These are phyloP conservation scores for Hemiscyllium ocellatum DNA, from an alignment of 2,113 vertebrate genomes.

Conservation along the genomic window DNA sequence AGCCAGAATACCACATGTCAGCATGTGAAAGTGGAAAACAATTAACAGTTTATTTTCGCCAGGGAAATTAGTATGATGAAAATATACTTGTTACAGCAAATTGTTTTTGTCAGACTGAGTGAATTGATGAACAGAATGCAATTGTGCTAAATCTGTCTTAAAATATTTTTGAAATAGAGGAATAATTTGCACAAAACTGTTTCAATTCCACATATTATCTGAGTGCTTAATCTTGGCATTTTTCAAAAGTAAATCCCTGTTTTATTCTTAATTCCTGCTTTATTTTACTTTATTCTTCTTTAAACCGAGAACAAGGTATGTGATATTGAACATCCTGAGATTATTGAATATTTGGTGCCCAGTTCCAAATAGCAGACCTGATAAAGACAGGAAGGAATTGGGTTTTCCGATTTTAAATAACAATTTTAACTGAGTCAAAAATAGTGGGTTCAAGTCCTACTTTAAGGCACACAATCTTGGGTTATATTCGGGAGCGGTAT, in stretches of 20 bases:
- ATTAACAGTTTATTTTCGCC: background rate
- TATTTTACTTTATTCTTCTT: background rate
- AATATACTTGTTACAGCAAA: constrained; percentile 1
- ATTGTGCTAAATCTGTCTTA: background rate
- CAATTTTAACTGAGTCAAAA: background rate
- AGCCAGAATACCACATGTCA: background rate
- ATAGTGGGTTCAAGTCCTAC: background rate
- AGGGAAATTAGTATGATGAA: background rate
- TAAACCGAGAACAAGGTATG: background rate
- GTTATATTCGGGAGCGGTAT: background rate
- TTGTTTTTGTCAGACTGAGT: background rate
- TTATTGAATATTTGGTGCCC: background rate
- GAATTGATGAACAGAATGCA: background rate
- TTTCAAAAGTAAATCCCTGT: background rate
- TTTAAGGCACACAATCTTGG: background rate
- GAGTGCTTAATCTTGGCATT: background rate
- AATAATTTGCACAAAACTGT: background rate
- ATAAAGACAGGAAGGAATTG: background rate
- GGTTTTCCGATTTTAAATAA: background rate
- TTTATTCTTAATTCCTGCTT: background rate
- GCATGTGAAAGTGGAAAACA: background rate
- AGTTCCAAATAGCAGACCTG: background rate
- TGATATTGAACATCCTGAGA: background rate
- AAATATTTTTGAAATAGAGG: background rate
- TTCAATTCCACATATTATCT: background rate